Base-by-base conservation (phyloP, 1,140 invertebrate species). In the Bombus vancouverensis region DNA sequence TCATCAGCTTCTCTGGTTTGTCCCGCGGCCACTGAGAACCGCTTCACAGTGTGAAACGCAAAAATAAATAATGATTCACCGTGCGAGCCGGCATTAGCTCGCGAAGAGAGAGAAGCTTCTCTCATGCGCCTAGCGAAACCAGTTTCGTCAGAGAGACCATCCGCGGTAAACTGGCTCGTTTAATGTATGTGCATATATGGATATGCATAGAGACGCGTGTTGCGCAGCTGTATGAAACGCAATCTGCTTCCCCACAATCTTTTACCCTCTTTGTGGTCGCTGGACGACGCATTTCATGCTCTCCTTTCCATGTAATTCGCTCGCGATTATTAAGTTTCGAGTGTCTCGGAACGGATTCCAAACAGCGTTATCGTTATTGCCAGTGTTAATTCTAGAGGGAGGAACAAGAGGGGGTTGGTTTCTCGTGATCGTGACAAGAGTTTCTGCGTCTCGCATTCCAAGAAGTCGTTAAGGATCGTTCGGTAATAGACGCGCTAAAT, bases 21-120 rank as follows among this genome's bases (percentile, higher is more conserved):
- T 57, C 70, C 79, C n/a, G 73, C 62, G 53, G 34, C 42, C 65
- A 34, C 66, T 53, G 78, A 53, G 44, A 73, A 32, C 68, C 75
- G 78, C 88, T 87, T 72, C 81, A 84, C 85, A 74, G 87, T 84
- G 90, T 88, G 87, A 91, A 93, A 92, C 90, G 85, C 88, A 90
- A 93, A 92, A 93, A 93, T 93, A 93, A 92, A 93, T 92, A 92
- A 92, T 92, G 91, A 91, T 92, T 91, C 90, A 89, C 85, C 87
- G 79, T 80, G 84, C 86, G 84, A 73, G 81, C 25, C 86, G 80
- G 76, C 82, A 81, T 88, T 86, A 85, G 82, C 77, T 77, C 73
- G 77, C 75, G 68, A 90, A 59, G 25, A 59, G 57, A 59, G 57
- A 59, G 22, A 59, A 10, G 25, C 3, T 81, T 59, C 81, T 76